Percentiles rank a stretch among this genome's conserved stretches.
These are phyloP conservation scores for Caenorhabditis inopinata DNA, from an alignment of 1,140 invertebrate genomes.

Conservation along the genomic window DNA sequence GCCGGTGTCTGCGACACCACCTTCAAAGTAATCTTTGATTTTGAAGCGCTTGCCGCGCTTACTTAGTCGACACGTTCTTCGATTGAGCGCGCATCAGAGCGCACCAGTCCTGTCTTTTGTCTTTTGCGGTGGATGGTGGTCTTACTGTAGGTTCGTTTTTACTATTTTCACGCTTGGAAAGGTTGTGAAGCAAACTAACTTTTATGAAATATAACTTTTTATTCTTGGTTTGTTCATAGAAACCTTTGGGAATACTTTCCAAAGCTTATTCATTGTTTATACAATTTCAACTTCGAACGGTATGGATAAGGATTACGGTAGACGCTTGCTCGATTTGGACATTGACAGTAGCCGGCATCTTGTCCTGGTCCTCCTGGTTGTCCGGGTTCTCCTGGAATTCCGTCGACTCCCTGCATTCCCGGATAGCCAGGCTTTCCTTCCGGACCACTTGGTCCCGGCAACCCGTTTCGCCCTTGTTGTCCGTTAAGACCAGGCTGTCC, in stretches of 20 bases:
- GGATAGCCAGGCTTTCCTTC: slow-evolving; percentile 29
- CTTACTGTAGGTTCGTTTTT: no score
- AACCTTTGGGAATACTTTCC: background rate
- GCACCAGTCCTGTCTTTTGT: no score
- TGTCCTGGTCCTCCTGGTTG: background rate
- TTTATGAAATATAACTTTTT: no score
- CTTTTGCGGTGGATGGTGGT: no score
- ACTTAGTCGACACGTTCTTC: no score
- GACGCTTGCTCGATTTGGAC: background rate
- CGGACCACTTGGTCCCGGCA: slow-evolving; percentile 30
- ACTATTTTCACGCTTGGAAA: no score
- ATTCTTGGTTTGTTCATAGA: no score
- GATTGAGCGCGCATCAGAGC: no score
- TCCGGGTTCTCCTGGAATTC: slow-evolving; percentile 11
- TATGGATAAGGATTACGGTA: slow-evolving; percentile 9
- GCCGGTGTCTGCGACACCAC: no score
- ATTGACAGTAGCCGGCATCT: background rate
- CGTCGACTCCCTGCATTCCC: slow-evolving; percentile 26
- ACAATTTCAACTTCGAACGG: background rate
- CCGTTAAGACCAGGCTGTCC: slow-evolving; percentile 4
- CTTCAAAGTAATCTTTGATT: no score
- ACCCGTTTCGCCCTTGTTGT: background rate
- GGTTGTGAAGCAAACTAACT: no score
- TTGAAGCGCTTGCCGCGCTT: no score
- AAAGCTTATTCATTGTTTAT: slow-evolving; percentile 13